Base-by-base conservation (phyloP, 2,113 vertebrate species). In the Hypanus sabinus region DNA sequence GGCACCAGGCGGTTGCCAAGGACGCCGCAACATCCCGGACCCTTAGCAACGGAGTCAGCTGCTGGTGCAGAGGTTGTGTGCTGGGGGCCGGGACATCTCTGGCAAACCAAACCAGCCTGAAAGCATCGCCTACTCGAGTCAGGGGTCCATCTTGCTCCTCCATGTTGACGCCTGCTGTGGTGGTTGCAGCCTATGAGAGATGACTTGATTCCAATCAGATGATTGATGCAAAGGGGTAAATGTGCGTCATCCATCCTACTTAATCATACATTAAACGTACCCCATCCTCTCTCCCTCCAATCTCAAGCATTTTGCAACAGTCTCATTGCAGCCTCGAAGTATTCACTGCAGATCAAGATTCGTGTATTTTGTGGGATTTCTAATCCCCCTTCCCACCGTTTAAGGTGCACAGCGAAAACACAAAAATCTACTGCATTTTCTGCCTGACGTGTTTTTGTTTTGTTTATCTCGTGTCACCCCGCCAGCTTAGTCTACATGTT, bases 21-120 rank as follows among this genome's bases (percentile, higher is more conserved):
- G 90, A 93, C 90, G 90, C 90, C 38, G 90, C 36, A 46, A 93
- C 90, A 93, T 73, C 36, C 90, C 65, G 36, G 90, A 93, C 90
- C 77, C 85, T 71, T 90, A 90, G 90, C 65, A 93, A 71, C 65
- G 38, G 68, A 93, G 91, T 20, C 90, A 93, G 68, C 20, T 68
- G 62, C 18, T 2, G 65, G 88, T 20, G 68, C 68, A 73, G 65
- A 36, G 91, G 91, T 46, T 93, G 90, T 24, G 71, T 2, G 71
- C 71, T 20, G 90, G 68, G 33, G 33, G 65, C 33, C 16, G 88
- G 3, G 30, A 3, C 12, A 62, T 3, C 57, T 18, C 88, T 18
- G 12, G 83, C 8, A 62, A 85, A 4, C 22, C 7, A 83, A 62
- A 18, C 30, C 55, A 87, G 83, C 3, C 55, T 60, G 24, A 12